A percentile compares a stretch with the other conserved stretches of the same genome.
Conservation (phyloP, 37 sponge, comb jelly and placozoan species). For the Beroe forskalii region DNA sequence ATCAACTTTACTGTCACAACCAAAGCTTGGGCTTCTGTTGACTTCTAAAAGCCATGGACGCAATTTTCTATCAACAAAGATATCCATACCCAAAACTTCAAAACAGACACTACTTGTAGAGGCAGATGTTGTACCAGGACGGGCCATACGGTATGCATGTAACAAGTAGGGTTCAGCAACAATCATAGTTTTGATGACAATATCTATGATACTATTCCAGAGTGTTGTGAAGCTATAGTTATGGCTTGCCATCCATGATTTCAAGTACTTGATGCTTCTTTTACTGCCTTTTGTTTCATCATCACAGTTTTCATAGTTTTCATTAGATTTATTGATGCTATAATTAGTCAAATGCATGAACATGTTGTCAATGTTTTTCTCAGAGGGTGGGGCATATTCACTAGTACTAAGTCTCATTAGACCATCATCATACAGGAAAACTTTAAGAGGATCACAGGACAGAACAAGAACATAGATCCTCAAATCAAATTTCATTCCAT, state of each 20-base stretch:
- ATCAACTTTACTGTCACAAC: slow-evolving; percentile 78
- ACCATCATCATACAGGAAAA: slow-evolving; percentile 60
- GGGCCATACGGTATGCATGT: slow-evolving; percentile 79
- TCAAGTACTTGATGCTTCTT: slow-evolving; percentile 78
- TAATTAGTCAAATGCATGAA: slow-evolving; percentile 96
- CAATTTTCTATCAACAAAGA: slow-evolving; percentile 75
- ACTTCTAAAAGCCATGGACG: slow-evolving; percentile 93
- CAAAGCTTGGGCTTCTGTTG: slow-evolving; percentile 86
- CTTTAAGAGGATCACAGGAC: slow-evolving; percentile 30
- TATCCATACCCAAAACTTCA: slow-evolving; percentile 90
- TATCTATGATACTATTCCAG: slow-evolving; percentile 86
- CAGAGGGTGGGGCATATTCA: slow-evolving; percentile 71
- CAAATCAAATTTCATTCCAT: slow-evolving; percentile 61
- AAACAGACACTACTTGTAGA: slow-evolving; percentile 71
- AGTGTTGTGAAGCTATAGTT: slow-evolving; percentile 76
- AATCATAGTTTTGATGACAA: slow-evolving; percentile 83
- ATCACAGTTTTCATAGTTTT: slow-evolving; percentile 72
- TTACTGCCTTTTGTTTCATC: slow-evolving; percentile 78
- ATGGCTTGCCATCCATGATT: slow-evolving; percentile 73
- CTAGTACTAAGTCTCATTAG: slow-evolving; percentile 72
- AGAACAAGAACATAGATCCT: slow-evolving; percentile 51
- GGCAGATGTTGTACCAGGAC: slow-evolving; percentile 71
- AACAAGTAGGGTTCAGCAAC: slow-evolving; percentile 75
- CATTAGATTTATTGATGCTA: slow-evolving; percentile 88
- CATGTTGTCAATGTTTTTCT: slow-evolving; percentile 70